phyloP scores from a whole-genome alignment of 2,888 invertebrate species.

The Athalia rosae region DNA sequence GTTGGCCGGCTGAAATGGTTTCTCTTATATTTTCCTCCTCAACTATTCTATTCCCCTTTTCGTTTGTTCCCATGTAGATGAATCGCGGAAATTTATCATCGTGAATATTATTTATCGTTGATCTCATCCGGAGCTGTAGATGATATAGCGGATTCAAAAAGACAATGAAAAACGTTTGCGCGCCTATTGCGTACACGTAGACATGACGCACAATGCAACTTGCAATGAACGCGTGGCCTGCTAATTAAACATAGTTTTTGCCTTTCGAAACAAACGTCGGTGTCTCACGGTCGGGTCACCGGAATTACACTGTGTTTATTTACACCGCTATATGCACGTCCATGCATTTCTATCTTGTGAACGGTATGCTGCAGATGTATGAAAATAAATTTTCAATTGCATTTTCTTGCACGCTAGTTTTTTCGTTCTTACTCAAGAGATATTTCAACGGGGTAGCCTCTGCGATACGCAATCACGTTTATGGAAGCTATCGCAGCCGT shows the following conservation, averaged over 20 bases:
- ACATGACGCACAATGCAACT: neutral
- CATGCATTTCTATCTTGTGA: conserved; percentile 10
- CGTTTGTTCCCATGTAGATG: neutral
- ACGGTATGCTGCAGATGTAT: neutral
- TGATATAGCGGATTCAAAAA: conserved; percentile 13
- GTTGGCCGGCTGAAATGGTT: neutral
- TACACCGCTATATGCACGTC: neutral
- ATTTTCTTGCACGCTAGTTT: neutral
- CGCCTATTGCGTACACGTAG: conserved; percentile 21
- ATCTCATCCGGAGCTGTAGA: conserved; percentile 4
- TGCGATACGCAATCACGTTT: conserved; percentile 50
- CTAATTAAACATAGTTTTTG: conserved; percentile 28
- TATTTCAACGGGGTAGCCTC: neutral
- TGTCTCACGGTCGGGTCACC: conserved; percentile 10
- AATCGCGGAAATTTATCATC: neutral
- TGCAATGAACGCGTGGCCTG: neutral
- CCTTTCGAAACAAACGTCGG: conserved; percentile 27
- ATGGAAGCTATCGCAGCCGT: conserved; percentile 51
- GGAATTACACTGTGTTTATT: conserved; percentile 8
- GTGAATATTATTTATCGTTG: conserved; percentile 10
- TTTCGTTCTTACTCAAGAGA: neutral
- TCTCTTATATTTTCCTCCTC: neutral
- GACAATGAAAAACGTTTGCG: conserved; percentile 29
- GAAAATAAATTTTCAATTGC: neutral
- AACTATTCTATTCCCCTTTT: neutral